Evolutionary conservation across 2,888 invertebrate species (phyloP).

Genomic region (Leucophenga maculata): DNA sequence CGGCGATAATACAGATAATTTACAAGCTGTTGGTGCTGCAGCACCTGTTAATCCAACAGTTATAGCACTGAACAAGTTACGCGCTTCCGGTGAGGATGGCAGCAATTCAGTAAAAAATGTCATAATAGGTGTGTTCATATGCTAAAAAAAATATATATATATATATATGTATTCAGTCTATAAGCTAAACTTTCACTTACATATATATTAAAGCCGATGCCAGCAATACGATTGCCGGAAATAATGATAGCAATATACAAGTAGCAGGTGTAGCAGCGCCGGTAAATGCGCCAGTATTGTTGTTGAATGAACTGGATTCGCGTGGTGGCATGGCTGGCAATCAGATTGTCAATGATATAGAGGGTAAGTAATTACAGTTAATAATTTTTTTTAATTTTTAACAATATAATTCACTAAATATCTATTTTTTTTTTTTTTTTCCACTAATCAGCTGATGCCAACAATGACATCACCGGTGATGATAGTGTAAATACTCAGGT

Average conservation of each 20-base stretch:
- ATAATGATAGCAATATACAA: not conserved
- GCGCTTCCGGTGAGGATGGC: not conserved
- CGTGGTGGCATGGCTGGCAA: conserved; percentile 33
- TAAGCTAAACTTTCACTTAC: no score
- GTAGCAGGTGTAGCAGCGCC: not conserved
- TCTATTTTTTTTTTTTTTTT: not conserved
- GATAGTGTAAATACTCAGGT: no score
- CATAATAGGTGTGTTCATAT: not conserved
- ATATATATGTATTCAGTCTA: no score
- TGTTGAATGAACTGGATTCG: not conserved
- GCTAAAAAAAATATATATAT: no score
- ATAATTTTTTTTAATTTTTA: not conserved
- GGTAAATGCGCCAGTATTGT: not conserved
- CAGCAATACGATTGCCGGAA: not conserved
- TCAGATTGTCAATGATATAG: not conserved
- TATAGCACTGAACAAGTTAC: not conserved
- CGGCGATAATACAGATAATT: not conserved
- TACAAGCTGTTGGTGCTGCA: not conserved
- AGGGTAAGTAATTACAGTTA: not conserved
- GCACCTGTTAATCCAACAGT: not conserved
- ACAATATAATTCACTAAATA: no score
- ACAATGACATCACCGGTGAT: no score
- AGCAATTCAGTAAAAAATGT: not conserved
- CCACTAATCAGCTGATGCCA: not conserved
- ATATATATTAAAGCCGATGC: not conserved